Evolutionary conservation across 2,888 invertebrate genomes (phyloP).

Genomic region (Mechanitis messenoides): DNA sequence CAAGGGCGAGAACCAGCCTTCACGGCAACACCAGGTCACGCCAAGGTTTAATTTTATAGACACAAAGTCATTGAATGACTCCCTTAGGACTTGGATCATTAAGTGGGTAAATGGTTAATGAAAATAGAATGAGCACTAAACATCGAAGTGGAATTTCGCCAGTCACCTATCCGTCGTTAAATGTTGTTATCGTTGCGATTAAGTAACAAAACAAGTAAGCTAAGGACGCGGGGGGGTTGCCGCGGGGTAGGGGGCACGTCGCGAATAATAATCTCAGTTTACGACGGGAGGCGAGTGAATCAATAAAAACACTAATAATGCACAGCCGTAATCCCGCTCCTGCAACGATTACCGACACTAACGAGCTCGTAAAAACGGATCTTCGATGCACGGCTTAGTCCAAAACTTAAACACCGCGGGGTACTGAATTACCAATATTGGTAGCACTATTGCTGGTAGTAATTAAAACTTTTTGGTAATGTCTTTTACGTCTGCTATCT

Average conservation of each 20-base stretch:
- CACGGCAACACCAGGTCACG: conserved; percentile 46
- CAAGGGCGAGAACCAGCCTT: conserved; percentile 8
- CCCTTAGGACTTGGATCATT: conserved; percentile 74
- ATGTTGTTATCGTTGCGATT: conserved; percentile 75
- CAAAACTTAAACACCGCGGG: conserved; percentile 34
- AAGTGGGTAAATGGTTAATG: conserved; percentile 77
- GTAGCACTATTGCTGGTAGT: too few relatives aligned
- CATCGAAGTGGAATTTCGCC: conserved; percentile 75
- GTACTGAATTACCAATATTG: conserved; percentile 17
- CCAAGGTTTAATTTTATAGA: conserved; percentile 70
- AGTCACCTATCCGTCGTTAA: conserved; percentile 77
- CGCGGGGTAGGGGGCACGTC: conserved; percentile 49
- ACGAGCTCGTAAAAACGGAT: conserved; percentile 75
- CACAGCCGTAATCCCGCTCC: conserved; percentile 72
- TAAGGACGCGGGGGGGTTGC: conserved; percentile 44
- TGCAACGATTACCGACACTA: conserved; percentile 74
- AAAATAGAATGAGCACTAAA: conserved; percentile 77
- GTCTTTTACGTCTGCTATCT: too few relatives aligned
- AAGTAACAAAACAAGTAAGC: conserved; percentile 74
- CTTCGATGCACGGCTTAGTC: conserved; percentile 69
- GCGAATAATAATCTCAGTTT: conserved; percentile 77
- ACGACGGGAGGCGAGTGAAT: conserved; percentile 76
- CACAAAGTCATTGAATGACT: conserved; percentile 68
- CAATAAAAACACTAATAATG: conserved; percentile 78
- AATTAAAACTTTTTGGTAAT: too few relatives aligned